Base-by-base conservation (phyloP, 2,113 vertebrate species). In the Equus quagga region DNA sequence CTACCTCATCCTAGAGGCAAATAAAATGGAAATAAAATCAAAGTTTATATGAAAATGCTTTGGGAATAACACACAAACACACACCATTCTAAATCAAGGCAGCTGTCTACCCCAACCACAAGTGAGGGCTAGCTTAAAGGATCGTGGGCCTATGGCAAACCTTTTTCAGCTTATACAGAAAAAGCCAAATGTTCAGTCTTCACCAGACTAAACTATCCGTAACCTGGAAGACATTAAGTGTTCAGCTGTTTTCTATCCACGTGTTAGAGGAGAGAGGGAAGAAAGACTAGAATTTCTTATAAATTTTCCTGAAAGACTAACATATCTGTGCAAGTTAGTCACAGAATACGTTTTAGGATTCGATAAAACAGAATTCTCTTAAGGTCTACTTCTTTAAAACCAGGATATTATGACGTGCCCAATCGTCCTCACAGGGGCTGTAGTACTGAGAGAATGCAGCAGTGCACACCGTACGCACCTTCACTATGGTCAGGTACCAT, bases 271-370 rank as follows among this genome's bases (percentile, higher is more conserved):
- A 64, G 3, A 89, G 31, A 36, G 36, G 44, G n/a, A 41, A 64
- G 18, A 80, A 9, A 51, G 18, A 91, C 44, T 46, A 62, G 28
- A 90, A 86, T 64, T 85, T 56, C 54, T 72, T 85, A 64, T 31
- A 8, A 86, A 73, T 83, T 85, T 78, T 85, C 88, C 67, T 92
- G n/a, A 70, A 17, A 94, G 58, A 81, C 5, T 93, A 73, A 81
- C 11, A 14, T 41, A 75, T 28, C n/a, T 87, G 18, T 33, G 41
- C n/a, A 78, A 91, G 6, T 2, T 28, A 73, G 28, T 76, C 46
- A 80, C 12, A 84, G 72, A 91, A n/a, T 79, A 44, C 8, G 17
- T 49, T 72, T 93, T 28, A 72, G 54, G 24, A 41, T 72, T 92
- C 44, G 56, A 41, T 60, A 44, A 88, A 93, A 79, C 60, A 88